phyloP scores from a whole-genome alignment of 1,140 invertebrate species.

The Acromyrmex echinatior region DNA sequence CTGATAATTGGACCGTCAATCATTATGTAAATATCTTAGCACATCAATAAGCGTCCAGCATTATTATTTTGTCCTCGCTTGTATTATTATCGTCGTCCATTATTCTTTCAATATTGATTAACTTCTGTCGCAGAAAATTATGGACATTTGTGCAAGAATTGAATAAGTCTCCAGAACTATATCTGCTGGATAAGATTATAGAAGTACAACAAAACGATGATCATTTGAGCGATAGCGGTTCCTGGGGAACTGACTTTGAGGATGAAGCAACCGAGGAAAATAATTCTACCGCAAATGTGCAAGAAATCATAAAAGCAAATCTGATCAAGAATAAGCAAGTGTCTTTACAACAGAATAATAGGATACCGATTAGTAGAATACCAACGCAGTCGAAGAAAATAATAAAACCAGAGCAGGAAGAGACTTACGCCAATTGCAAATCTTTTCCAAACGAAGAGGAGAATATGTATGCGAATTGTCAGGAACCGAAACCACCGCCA shows the following conservation, averaged over 20 bases:
- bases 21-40: too few species aligned
- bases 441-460: constrained; percentile 57
- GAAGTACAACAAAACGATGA: constrained; percentile 66
- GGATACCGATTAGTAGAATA: not conserved
- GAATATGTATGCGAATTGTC: constrained; percentile 79
- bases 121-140: constrained; percentile 75
- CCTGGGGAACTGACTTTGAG: constrained; percentile 84
- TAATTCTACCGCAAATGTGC: not conserved
- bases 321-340: not conserved
- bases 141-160: constrained; percentile 82
- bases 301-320: not conserved
- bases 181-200: constrained; percentile 66
- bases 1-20: too few species aligned
- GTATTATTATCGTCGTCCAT: too few species aligned
- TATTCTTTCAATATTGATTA: not conserved
- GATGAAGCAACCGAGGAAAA: constrained; percentile 76
- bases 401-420: constrained; percentile 65
- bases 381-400: not conserved
- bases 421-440: constrained; percentile 81
- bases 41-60: too few species aligned
- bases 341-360: constrained; percentile 1
- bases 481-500: constrained; percentile 9
- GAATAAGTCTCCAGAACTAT: constrained; percentile 80
- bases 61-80: too few species aligned
- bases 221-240: constrained; percentile 78